Conservation (phyloP, 2,113 vertebrate genomes). For the Etheostoma spectabile region DNA sequence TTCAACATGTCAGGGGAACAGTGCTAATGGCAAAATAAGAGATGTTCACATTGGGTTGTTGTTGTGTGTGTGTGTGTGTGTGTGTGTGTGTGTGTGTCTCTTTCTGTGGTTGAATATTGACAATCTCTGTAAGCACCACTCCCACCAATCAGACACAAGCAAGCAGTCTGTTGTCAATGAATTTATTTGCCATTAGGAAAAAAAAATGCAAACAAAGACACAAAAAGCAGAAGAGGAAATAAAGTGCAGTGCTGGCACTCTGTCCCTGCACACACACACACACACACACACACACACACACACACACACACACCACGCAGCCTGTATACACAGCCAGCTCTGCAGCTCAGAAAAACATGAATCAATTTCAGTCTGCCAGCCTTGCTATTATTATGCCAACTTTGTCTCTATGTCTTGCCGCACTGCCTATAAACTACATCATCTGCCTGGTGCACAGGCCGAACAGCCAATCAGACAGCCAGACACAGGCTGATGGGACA, state of each 20-base stretch:
- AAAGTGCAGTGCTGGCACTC: conserved; percentile 43
- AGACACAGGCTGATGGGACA: background rate
- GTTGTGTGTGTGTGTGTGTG: conserved; percentile 10
- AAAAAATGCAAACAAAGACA: conserved; percentile 25
- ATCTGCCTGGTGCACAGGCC: conserved; percentile 9
- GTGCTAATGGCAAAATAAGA: background rate
- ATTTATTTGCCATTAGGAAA: conserved; percentile 17
- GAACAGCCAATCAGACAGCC: conserved; percentile 29
- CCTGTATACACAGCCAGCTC: conserved; percentile 19
- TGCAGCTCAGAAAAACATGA: conserved; percentile 35
- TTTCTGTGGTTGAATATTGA: conserved; percentile 10
- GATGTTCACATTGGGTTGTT: background rate
- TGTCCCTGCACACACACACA: conserved; percentile 20
- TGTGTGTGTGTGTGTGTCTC: conserved; percentile 17
- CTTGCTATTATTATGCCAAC: conserved; percentile 32
- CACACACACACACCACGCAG: background rate
- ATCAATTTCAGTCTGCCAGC: conserved; percentile 54
- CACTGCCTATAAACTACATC: conserved; percentile 38
- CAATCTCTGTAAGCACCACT: background rate
- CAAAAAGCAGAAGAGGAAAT: conserved; percentile 30
- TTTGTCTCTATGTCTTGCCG: conserved; percentile 25
- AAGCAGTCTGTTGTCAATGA: background rate
- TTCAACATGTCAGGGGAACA: background rate
- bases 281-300: background rate
- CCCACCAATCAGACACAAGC: conserved; percentile 6